Conservation (phyloP, 2,797 vertebrate species). For the Hozukius guyotensis region DNA sequence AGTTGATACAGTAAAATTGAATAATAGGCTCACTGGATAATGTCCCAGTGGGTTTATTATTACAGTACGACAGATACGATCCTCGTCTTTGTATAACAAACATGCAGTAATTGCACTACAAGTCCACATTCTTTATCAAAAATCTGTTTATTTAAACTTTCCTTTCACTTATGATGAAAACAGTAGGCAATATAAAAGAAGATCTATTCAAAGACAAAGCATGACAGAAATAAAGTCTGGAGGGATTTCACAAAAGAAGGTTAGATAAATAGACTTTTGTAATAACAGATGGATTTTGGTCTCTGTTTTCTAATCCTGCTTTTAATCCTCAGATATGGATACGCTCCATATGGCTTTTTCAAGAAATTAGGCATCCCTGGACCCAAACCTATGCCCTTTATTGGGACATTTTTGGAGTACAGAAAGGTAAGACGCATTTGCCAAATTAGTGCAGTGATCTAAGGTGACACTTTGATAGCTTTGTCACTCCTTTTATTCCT, state of each 20-base stretch:
- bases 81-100: not conserved
- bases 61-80: not conserved
- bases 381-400: slow-evolving; percentile 66
- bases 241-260: not conserved
- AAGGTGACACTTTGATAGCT: not conserved
- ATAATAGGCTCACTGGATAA: not conserved
- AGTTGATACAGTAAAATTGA: not conserved
- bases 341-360: slow-evolving; percentile 67
- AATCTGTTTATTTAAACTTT: not conserved
- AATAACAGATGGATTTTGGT: not conserved
- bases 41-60: not conserved
- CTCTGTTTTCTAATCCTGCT: not conserved
- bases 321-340: slow-evolving; percentile 64
- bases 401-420: slow-evolving; percentile 69
- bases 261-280: not conserved
- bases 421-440: slow-evolving; percentile 40
- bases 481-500: not conserved
- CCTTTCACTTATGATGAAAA: not conserved
- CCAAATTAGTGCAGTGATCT: not conserved
- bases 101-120: not conserved
- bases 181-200: not conserved
- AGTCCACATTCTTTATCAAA: not conserved
- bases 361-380: slow-evolving; percentile 63
- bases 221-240: not conserved
- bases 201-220: not conserved